These are phyloP conservation scores for Oryzias sinensis DNA, from an alignment of 2,797 vertebrate genomes.

Conservation along the genomic window DNA sequence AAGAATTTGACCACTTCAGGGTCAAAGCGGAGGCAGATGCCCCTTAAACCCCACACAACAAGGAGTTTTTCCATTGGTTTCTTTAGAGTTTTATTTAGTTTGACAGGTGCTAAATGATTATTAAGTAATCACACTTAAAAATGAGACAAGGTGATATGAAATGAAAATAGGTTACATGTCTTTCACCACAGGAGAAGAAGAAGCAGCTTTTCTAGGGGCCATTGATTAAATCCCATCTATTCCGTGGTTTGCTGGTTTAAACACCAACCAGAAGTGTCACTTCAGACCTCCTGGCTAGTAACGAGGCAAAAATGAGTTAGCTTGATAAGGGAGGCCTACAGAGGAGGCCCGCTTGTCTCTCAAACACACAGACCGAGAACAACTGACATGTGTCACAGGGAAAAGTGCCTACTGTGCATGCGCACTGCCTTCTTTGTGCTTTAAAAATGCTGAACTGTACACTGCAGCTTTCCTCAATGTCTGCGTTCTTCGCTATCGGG, in stretches of 20 bases:
- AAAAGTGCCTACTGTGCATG: constrained; percentile 41
- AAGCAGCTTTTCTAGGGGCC: constrained; percentile 11
- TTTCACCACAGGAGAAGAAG: constrained; percentile 18
- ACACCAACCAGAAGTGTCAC: constrained; percentile 41
- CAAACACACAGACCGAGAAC: constrained; percentile 50
- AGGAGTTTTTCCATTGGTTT: neutral
- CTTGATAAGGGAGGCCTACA: constrained; percentile 57
- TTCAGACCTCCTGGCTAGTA: constrained; percentile 42
- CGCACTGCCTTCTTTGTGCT: constrained; percentile 70
- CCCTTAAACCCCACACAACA: too few relatives aligned
- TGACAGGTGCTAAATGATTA: constrained; percentile 17
- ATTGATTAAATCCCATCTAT: constrained; percentile 24
- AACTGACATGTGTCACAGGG: constrained; percentile 70
- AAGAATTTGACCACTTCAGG: constrained; percentile 31
- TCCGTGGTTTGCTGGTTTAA: constrained; percentile 38
- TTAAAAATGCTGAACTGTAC: constrained; percentile 68
- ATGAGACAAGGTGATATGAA: neutral
- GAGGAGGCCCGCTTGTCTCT: constrained; percentile 55
- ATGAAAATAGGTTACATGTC: too few relatives aligned
- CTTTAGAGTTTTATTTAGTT: constrained; percentile 5
- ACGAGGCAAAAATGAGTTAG: constrained; percentile 40
- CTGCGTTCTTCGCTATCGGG: constrained; percentile 38
- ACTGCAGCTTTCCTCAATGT: constrained; percentile 47
- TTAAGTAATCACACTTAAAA: constrained; percentile 1
- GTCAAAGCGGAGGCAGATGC: constrained; percentile 24